Evolutionary conservation across 2,797 vertebrate genomes (phyloP).

Genomic region (Halcyon chelicuti): DNA sequence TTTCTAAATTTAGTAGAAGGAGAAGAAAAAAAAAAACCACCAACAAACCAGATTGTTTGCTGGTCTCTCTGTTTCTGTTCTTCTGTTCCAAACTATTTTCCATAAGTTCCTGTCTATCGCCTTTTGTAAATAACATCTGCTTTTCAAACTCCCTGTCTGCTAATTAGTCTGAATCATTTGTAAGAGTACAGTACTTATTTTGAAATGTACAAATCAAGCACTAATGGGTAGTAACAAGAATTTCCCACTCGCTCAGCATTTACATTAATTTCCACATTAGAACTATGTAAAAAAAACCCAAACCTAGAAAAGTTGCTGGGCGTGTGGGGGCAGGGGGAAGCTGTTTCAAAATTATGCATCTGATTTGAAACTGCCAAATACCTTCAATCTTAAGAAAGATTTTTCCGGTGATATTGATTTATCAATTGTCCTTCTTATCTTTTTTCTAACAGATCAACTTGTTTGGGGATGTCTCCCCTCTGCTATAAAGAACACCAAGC

Average conservation of each 20-base stretch:
- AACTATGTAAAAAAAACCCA: not conserved
- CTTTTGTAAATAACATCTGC: constrained; percentile 71
- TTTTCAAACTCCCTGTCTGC: constrained; percentile 54
- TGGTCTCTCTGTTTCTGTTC: constrained; percentile 51
- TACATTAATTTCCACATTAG: constrained; percentile 16
- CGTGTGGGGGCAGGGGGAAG: rapidly evolving
- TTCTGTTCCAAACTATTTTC: constrained; percentile 54
- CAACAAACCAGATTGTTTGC: constrained; percentile 33
- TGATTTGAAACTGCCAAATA: not conserved
- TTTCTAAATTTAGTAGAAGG: constrained; percentile 63
- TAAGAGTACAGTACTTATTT: constrained; percentile 4
- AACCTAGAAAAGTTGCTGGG: not conserved
- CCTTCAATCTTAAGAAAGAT: not conserved
- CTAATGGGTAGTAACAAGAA: constrained; percentile 40
- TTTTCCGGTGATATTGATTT: not conserved
- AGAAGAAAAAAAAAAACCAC: not conserved
- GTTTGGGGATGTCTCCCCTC: not conserved
- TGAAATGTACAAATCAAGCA: constrained; percentile 47
- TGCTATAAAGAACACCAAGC: not conserved
- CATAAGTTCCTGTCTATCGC: constrained; percentile 46
- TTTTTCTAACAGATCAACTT: not conserved
- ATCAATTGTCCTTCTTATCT: not conserved
- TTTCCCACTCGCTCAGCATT: constrained; percentile 34
- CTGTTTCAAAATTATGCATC: not conserved
- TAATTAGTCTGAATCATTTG: constrained; percentile 46